These are phyloP conservation scores for Platycercus adscitus DNA, from an alignment of 2,113 vertebrate genomes.

Conservation along the genomic window DNA sequence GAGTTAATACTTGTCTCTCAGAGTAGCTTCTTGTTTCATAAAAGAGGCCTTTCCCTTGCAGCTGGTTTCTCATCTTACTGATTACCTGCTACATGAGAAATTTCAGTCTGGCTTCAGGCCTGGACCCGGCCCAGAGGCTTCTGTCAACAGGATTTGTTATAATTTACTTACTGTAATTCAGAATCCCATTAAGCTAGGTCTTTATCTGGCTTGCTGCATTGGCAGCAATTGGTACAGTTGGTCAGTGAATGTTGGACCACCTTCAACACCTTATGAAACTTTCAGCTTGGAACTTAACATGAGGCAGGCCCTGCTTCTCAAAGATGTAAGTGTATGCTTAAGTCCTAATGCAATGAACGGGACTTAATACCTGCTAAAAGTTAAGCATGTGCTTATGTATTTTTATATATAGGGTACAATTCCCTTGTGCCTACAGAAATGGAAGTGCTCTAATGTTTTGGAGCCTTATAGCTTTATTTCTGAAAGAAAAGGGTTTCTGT, in stretches of 20 bases:
- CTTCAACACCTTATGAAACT: constrained; percentile 57
- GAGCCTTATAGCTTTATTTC: neutral
- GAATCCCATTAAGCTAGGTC: constrained; percentile 32
- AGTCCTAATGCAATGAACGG: neutral
- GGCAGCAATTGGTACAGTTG: constrained; percentile 10
- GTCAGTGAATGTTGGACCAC: constrained; percentile 40
- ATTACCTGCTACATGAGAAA: constrained; percentile 70
- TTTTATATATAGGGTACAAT: neutral
- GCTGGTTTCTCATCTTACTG: constrained; percentile 64
- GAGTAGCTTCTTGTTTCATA: neutral
- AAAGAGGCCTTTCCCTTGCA: constrained; percentile 42
- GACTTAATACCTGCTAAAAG: constrained; percentile 64
- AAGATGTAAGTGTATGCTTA: neutral
- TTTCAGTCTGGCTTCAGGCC: constrained; percentile 51
- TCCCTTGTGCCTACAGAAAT: neutral
- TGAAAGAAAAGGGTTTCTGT: neutral
- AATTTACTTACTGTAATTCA: constrained; percentile 63
- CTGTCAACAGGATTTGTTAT: constrained; percentile 57
- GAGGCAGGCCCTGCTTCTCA: neutral
- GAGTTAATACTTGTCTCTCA: constrained; percentile 14
- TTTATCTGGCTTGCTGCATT: constrained; percentile 39
- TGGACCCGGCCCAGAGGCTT: constrained; percentile 52
- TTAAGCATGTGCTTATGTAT: constrained; percentile 18
- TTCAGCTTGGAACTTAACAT: constrained; percentile 24
- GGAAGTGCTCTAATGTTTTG: neutral